Conservation (phyloP, 2,888 invertebrate genomes). For the Podabrus alpinus region DNA sequence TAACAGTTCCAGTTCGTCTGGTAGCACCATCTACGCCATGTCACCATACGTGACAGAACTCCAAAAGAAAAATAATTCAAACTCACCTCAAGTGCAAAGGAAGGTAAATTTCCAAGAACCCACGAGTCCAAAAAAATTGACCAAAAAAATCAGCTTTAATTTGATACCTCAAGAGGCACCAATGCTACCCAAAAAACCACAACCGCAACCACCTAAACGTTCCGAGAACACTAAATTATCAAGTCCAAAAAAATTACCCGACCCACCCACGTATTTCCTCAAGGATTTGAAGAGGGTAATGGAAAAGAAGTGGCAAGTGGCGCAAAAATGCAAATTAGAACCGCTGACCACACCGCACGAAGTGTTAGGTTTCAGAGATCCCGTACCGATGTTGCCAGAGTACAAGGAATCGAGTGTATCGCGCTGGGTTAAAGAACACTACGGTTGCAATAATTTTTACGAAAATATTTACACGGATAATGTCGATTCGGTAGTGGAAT, state of each 20-base stretch:
- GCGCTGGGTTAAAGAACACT: conserved; percentile 89
- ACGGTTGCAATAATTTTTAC: conserved; percentile 74
- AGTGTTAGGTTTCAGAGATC: conserved; percentile 87
- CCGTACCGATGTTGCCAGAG: conserved; percentile 71
- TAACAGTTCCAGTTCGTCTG: conserved; percentile 56
- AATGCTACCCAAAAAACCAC: conserved; percentile 68
- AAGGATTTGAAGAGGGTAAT: conserved; percentile 90
- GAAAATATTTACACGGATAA: conserved; percentile 71
- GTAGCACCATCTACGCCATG: conserved; percentile 40
- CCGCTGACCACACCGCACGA: conserved; percentile 88
- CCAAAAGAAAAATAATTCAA: conserved; percentile 61
- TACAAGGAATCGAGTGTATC: conserved; percentile 85
- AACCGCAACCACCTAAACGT: conserved; percentile 79
- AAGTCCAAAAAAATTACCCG: conserved; percentile 76
- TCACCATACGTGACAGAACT: conserved; percentile 62
- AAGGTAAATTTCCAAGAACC: conserved; percentile 70
- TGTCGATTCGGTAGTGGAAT: conserved; percentile 56
- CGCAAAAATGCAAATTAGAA: conserved; percentile 88
- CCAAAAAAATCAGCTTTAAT: conserved; percentile 70
- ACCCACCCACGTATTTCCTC: conserved; percentile 81
- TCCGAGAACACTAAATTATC: conserved; percentile 75
- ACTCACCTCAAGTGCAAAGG: conserved; percentile 59
- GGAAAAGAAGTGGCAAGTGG: conserved; percentile 92
- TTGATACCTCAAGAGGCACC: conserved; percentile 61
- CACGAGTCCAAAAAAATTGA: conserved; percentile 59